Conservation (phyloP, 2,888 invertebrate genomes). For the Perithous albicinctus region DNA sequence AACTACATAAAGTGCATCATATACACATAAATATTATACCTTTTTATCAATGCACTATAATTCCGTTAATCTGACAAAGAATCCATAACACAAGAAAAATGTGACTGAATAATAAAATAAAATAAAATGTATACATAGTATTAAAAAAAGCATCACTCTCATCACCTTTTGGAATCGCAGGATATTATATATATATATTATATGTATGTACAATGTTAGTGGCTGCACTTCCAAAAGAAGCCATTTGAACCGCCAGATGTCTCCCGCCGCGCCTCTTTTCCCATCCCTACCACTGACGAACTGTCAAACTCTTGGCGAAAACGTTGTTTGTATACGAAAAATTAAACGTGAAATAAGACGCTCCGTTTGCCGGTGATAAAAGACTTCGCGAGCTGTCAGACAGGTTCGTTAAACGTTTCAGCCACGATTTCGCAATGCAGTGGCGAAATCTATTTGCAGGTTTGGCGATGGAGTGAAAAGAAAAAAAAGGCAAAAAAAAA, state of each 20-base stretch:
- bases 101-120: too few species aligned
- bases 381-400: constrained; percentile 17
- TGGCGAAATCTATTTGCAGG: not conserved
- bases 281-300: constrained; percentile 69
- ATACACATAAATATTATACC: not conserved
- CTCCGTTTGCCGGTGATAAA: constrained; percentile 35
- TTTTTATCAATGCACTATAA: too few species aligned
- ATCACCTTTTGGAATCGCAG: too few species aligned
- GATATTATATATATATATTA: too few species aligned
- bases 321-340: constrained; percentile 81
- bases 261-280: constrained; percentile 53
- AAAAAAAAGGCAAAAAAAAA: too few species aligned
- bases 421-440: too few species aligned
- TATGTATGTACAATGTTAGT: too few species aligned
- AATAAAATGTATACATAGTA: too few species aligned
- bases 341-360: constrained; percentile 57
- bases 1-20: constrained; percentile 22
- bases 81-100: too few species aligned
- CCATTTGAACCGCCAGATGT: constrained; percentile 60
- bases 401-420: constrained; percentile 48
- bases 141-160: too few species aligned
- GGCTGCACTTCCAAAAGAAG: constrained; percentile 1
- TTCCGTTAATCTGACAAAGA: too few species aligned
- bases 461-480: too few species aligned
- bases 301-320: constrained; percentile 79